Percentiles rank a stretch among this genome's conserved stretches.
These are phyloP conservation scores for Melierax canorus DNA, from an alignment of 2,113 vertebrate genomes.

Conservation along the genomic window DNA sequence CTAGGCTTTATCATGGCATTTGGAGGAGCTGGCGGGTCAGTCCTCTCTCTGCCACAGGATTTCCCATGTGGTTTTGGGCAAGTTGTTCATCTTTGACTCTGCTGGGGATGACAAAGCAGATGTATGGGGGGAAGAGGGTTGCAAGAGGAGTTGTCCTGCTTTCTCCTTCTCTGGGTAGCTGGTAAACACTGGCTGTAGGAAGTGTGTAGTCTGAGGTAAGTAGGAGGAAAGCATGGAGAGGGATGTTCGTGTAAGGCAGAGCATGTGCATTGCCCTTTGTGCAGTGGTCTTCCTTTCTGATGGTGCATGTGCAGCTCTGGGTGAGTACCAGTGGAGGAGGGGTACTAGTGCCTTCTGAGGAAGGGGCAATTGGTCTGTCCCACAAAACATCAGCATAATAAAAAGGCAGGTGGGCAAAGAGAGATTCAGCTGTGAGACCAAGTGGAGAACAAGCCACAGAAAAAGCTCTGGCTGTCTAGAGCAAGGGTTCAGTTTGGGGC, in stretches of 20 bases:
- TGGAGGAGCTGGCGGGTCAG: not conserved
- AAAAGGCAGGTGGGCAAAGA: not conserved
- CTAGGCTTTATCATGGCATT: not conserved
- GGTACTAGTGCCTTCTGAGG: not conserved
- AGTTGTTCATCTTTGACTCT: not conserved
- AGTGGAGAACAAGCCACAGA: not conserved
- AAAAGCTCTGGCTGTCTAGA: not conserved
- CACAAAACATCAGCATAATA: not conserved
- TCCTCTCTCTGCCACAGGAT: not conserved
- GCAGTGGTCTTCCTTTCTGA: not conserved
- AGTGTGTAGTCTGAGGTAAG: not conserved
- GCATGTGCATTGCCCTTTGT: not conserved
- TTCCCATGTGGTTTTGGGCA: not conserved
- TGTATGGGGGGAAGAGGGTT: not conserved
- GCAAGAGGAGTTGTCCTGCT: not conserved
- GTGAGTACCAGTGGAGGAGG: not conserved
- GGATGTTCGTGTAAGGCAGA: not conserved
- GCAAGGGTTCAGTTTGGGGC: not conserved
- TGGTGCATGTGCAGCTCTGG: not conserved
- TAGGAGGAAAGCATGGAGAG: not conserved
- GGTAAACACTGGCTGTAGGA: not conserved
- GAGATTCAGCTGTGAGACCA: not conserved
- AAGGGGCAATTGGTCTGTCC: not conserved
- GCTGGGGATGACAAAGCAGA: not conserved
- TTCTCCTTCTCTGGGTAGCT: not conserved